Base-by-base conservation (phyloP, 2,113 vertebrate genomes). In the Microtus pennsylvanicus region DNA sequence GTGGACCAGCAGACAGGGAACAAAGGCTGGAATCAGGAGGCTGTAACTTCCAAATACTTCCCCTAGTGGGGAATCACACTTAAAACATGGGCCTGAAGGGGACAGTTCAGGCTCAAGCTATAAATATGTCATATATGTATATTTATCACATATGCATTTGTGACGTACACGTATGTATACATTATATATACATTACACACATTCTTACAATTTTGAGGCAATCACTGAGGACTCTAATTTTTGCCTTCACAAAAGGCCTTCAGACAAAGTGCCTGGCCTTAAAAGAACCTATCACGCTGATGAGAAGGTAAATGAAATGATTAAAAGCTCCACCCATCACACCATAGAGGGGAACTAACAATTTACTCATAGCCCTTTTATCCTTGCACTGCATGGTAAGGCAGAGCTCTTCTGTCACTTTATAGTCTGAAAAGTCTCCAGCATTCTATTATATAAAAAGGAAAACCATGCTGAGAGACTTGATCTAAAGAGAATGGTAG, bases 371-470 rank as follows among this genome's bases (percentile, higher is more conserved):
- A 86, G 12, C 21, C 22, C 35, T 72, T 33, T n/a, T n/a, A 52
- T 19, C 19, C 14, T 4, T 87, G 19, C 47, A 45, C 26, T 47
- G 8, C 14, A 35, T 35, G 28, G 63, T 85, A 86, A 47, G 82
- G 42, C 61, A 86, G 58, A 12, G 10, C 42, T 61, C 30, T 87
- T 38, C 26, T 81, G 28, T 33, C 19, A 42, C n/a, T 33, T 10
- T 93, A 19, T 87, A 86, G 61, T 82, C 38, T 35, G 83, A 83
- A 77, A 96, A 83, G 78, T 78, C 7, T 75, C 52, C 35, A 67
- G 9, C 28, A 45, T 94, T 86, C 35, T 93, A 21, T 33, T 85
- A 81, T 76, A 16, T 58, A 21, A 21, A 58, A 65, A 77, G 33
- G 65, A 55, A 70, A n/a, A 21, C 7, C 2, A 22, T 13, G 10